These are phyloP conservation scores for Muschampia plurimacula DNA, from an alignment of 2,888 invertebrate species.

Conservation along the genomic window DNA sequence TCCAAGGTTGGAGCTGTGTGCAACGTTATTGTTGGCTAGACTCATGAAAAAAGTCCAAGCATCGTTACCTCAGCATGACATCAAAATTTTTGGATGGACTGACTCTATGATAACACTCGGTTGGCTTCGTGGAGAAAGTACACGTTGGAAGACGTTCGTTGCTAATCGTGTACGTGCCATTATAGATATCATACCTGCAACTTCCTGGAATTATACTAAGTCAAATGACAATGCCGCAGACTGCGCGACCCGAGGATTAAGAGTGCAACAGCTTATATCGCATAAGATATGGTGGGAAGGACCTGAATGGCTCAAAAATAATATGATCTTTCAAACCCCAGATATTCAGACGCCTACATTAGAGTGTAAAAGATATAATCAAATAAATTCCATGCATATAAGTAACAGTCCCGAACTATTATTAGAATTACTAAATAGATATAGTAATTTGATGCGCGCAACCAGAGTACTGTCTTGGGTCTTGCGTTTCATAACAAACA, in stretches of 20 bases:
- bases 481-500: background rate
- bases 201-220: background rate
- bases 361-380: background rate
- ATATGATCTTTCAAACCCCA: background rate
- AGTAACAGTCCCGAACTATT: background rate
- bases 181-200: background rate
- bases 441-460: background rate
- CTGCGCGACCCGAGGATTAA: background rate
- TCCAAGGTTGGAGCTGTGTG: background rate
- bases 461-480: background rate
- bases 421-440: background rate
- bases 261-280: background rate
- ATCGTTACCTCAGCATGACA: background rate
- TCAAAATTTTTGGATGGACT: background rate
- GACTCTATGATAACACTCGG: background rate
- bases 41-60: background rate
- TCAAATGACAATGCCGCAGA: background rate
- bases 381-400: background rate
- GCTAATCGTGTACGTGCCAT: background rate
- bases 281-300: background rate
- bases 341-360: background rate
- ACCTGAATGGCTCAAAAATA: background rate
- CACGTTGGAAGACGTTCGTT: background rate
- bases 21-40: background rate
- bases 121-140: background rate